Base-by-base conservation (phyloP, 2,888 invertebrate genomes). In the Eupithecia abbreviata region DNA sequence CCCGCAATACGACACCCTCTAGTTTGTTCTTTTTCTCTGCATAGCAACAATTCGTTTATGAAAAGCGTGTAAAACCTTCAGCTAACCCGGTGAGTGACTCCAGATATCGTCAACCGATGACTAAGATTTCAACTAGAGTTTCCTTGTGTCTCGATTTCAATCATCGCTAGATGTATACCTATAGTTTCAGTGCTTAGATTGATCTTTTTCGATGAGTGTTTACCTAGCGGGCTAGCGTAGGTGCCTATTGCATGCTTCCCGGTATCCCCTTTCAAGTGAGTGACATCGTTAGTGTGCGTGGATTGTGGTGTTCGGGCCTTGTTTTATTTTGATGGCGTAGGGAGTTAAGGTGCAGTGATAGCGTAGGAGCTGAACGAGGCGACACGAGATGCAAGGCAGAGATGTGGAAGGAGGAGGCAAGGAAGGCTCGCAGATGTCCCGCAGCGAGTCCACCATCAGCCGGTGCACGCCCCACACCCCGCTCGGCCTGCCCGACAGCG, bases 361-460 rank as follows among this genome's bases (percentile, higher is more conserved):
- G 90, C 89, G 88, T 93, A 93, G 90, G 91, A 93, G 92, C 90
- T 83, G 88, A 88, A 93, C 94, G 93, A 93, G 90, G 88, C 90
- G 92, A 81, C 86, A 90, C 85, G 92, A 92, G 88, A 92, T 91
- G 93, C 93, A 91, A 88, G 87, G 87, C 90, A 93, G 90, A 82
- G 90, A 90, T 83, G 92, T 92, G 86, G 86, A 87, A 82, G 87
- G 89, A 83, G 89, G 90, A 82, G 90, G 90, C 87, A 92, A 91
- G 86, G 90, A 91, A 77, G 89, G 90, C 88, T 90, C 91, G 88
- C 95, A 92, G 90, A 97, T 97, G 97, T 97, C 97, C 83, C 97
- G 97, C 92, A 96, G 97, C 95, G 97, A 97, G 94, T 96, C 97
- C 82, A 97, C 97, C 91, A 96, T 96, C 94, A 96, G 94, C 90